Percentiles rank a stretch among this genome's conserved stretches.
These are phyloP conservation scores for Nebria brevicollis DNA, from an alignment of 2,888 invertebrate species.

Conservation along the genomic window DNA sequence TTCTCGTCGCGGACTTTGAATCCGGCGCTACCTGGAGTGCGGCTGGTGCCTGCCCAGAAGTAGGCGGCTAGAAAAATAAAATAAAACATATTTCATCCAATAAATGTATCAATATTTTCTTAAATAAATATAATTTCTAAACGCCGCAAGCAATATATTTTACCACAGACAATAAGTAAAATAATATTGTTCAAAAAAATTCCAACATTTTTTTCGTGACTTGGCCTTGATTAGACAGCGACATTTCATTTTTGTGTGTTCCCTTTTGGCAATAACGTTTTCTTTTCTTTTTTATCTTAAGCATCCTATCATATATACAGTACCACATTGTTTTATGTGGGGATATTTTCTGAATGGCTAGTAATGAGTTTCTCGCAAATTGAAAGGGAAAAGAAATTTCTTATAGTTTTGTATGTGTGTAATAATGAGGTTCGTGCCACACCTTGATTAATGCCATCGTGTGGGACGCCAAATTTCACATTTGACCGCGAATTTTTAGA, in stretches of 20 bases:
- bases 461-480: background rate
- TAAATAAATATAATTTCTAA: background rate
- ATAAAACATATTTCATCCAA: background rate
- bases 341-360: background rate
- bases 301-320: background rate
- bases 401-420: background rate
- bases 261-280: slow-evolving; percentile 14
- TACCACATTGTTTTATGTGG: background rate
- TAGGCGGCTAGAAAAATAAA: slow-evolving; percentile 77
- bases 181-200: background rate
- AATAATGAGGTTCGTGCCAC: background rate
- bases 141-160: too few relatives aligned
- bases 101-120: background rate
- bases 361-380: background rate
- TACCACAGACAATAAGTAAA: background rate
- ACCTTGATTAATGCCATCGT: background rate
- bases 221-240: slow-evolving; percentile 47
- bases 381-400: slow-evolving; percentile 1
- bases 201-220: slow-evolving; percentile 4
- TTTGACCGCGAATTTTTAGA: background rate
- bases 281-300: background rate
- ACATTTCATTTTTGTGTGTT: slow-evolving; percentile 17
- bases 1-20: slow-evolving; percentile 84
- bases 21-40: slow-evolving; percentile 74
- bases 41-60: slow-evolving; percentile 85